Evolutionary conservation across 2,888 invertebrate species (phyloP), one percentile per base, ranked within the genome.

Genomic region (Agrotis ipsilon): DNA sequence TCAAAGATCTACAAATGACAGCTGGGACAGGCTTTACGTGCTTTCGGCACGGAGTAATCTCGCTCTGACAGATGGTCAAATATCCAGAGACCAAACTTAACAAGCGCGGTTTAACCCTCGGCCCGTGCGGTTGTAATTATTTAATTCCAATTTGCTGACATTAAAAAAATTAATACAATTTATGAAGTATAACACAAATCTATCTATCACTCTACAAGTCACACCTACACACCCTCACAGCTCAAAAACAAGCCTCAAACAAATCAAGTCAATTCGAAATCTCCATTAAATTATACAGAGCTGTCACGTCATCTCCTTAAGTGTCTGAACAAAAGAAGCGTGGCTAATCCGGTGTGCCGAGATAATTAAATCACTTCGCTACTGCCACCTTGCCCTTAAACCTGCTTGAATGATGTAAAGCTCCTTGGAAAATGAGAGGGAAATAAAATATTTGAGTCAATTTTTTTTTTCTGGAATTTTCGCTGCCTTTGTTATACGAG

Each of bases 351-450:
- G 75, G 78, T 82, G 84, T 86, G 82, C 87, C 83, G 82, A 81
- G 85, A 86, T 90, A 91, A 92, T 91, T 90, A 88, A 88, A 91
- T 92, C 88, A 89, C 85, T 81, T 73, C 68, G 79, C 80, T 75
- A 60, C 76, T 68, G 73, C 65, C 78, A 75, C 67, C 80, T 65
- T 64, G 46, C 64, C 45, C 71, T 64, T 75, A 81, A 85, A 76
- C 75, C 78, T 68, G 46, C 68, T 75, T 67, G 73, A 81, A 80
- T 60, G 75, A 78, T 82, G 80, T 76, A 75, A 85, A 80, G 67
- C 74, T 72, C 68, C 62, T 78, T 67, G 46, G 46, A 72, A 71
- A 61, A 70, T 68, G 79, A 58, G 82, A 81, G 71, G 66, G 71
- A 69, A 73, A 77, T 82, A 57, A 73, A 75, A 78, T 55, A 62